Evolutionary conservation across 2,888 invertebrate genomes (phyloP).

Genomic region (Acronicta leporina): DNA sequence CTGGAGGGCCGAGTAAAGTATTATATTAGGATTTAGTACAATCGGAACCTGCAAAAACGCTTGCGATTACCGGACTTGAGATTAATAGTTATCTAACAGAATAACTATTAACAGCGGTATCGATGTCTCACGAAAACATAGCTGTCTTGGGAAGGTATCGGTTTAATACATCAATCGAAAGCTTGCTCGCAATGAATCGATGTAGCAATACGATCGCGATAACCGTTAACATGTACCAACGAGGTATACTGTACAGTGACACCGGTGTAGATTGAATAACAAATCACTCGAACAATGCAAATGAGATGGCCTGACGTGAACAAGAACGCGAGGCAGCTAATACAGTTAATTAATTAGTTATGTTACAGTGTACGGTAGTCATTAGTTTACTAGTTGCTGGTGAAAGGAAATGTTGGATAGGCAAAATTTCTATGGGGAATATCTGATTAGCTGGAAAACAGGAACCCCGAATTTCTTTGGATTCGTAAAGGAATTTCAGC

Average conservation of each 20-base stretch:
- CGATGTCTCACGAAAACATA: slow-evolving; percentile 12
- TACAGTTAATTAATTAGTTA: slow-evolving; percentile 38
- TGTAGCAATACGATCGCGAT: slow-evolving; percentile 54
- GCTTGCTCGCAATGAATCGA: slow-evolving; percentile 58
- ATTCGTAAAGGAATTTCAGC: too few species aligned
- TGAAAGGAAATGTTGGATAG: not conserved
- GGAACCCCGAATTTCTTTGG: too few species aligned
- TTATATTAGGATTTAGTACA: too few species aligned
- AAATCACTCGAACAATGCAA: slow-evolving; percentile 58
- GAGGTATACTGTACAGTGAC: slow-evolving; percentile 54
- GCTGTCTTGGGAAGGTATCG: slow-evolving; percentile 41
- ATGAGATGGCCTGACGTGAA: slow-evolving; percentile 46
- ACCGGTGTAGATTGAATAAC: slow-evolving; percentile 62
- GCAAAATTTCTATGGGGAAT: too few species aligned
- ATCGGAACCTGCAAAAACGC: not conserved
- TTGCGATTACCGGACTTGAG: not conserved
- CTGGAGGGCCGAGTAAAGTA: too few species aligned
- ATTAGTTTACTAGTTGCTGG: not conserved
- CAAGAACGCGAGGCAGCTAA: slow-evolving; percentile 24
- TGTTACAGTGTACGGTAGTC: slow-evolving; percentile 9
- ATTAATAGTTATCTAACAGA: too few species aligned
- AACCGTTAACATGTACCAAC: slow-evolving; percentile 56
- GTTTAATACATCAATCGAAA: slow-evolving; percentile 60
- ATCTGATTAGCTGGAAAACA: too few species aligned
- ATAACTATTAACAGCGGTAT: not conserved